Evolutionary conservation across 2,797 vertebrate genomes (phyloP), one percentile per base, ranked within the genome.

Genomic region (Botia almorhae): DNA sequence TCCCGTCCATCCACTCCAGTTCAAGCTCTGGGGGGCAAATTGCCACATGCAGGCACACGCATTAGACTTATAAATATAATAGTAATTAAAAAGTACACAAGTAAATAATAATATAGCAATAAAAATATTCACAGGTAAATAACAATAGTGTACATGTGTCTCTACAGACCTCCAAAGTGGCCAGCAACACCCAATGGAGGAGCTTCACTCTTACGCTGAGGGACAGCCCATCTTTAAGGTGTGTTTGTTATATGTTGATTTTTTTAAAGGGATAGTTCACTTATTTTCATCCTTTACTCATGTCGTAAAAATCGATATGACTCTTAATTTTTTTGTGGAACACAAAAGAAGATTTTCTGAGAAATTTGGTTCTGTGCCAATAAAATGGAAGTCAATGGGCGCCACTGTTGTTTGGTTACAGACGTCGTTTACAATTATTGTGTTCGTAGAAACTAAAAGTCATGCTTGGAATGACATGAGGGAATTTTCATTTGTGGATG

Each of bases 141-240:
- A 77, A 87, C 33, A 82, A 17, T 29, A 19, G 46, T 39, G 14
- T 87, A 36, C 88, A 73, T 88, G 50, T 75, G 81, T 73, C 65
- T 69, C 63, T 23, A 50, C 88, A 95, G 94, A 93, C 58, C 84
- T 91, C 89, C 90, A 89, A 63, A 81, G 82, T 61, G 79, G 69
- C 82, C 83, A 83, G 48, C 83, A 91, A 67, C 87, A 87, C 72
- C 89, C 91, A 68, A 90, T 92, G 85, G 85, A 90, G 75, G 87
- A 83, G 16, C 85, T 87, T 53, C 90, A 92, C 65, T 85, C 85
- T 19, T 90, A 86, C 75, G 51, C 76, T 10, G 92, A 91, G 74
- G 89, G 83, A 76, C 91, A 92, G 84, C 78, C 90, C 72, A 83
- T 87, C 64, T 76, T 39, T 70, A 91, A 93, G 89, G 94, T 93